Evolutionary conservation across 2,113 vertebrate genomes (phyloP).

Genomic region (Centropristis striata): DNA sequence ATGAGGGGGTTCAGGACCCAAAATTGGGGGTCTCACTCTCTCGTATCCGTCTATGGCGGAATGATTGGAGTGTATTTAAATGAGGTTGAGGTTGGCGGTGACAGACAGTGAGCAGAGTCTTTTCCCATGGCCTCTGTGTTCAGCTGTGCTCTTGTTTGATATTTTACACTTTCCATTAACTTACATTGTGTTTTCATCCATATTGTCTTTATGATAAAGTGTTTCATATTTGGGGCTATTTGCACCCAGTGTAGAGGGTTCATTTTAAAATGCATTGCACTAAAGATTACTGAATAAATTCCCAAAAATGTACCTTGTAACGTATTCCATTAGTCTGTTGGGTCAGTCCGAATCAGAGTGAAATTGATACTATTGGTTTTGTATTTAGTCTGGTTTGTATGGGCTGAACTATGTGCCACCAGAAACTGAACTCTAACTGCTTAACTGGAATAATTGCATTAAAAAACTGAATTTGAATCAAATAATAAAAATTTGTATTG

Average conservation of each 20-base stretch:
- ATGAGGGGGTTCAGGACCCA: slow-evolving; percentile 78
- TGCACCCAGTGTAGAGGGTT: not conserved
- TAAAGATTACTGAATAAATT: too few species aligned
- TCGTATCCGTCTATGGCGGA: slow-evolving; percentile 65
- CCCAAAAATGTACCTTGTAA: too few species aligned
- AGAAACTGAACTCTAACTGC: too few species aligned
- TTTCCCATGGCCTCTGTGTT: slow-evolving; percentile 52
- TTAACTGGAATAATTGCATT: too few species aligned
- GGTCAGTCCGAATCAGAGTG: too few species aligned
- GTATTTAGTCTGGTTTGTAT: too few species aligned
- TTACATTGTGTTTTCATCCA: slow-evolving; percentile 10
- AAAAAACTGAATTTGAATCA: too few species aligned
- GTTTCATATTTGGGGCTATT: not conserved
- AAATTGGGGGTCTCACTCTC: slow-evolving; percentile 79
- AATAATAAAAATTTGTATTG: too few species aligned
- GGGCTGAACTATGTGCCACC: too few species aligned
- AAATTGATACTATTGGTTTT: too few species aligned
- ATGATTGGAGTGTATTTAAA: slow-evolving; percentile 70
- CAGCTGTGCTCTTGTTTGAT: slow-evolving; percentile 38
- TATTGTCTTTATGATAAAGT: not conserved
- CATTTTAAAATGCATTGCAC: too few species aligned
- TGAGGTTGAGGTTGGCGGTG: slow-evolving; percentile 67
- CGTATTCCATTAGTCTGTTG: too few species aligned
- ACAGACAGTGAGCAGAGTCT: slow-evolving; percentile 35
- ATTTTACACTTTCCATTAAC: slow-evolving; percentile 15